Percentiles rank a stretch among this genome's conserved stretches.
Conservation (phyloP, 1,140 invertebrate genomes). For the Drosophila carrolli region DNA sequence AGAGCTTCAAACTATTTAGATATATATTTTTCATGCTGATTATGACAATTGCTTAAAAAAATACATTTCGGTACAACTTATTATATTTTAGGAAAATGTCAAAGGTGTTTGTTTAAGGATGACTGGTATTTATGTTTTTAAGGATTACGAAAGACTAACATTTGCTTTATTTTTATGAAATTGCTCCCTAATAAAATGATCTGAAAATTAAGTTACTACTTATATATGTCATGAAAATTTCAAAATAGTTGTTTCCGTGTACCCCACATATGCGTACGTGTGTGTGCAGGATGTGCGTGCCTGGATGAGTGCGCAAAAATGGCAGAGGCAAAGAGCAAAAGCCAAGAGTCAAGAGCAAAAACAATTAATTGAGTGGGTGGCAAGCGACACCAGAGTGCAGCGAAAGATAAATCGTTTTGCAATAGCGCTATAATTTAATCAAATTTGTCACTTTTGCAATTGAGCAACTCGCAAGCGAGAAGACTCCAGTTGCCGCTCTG, state of each 20-base stretch:
- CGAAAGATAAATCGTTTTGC: conserved; percentile 81
- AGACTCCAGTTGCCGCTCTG: conserved; percentile 10
- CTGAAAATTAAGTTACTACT: too few species aligned
- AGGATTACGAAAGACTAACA: too few species aligned
- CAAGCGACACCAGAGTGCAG: conserved; percentile 52
- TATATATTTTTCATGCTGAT: too few species aligned
- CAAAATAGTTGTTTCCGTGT: background rate
- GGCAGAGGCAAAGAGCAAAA: conserved; percentile 39
- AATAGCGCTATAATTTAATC: conserved; percentile 82
- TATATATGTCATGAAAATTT: too few species aligned
- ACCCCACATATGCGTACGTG: conserved; percentile 12
- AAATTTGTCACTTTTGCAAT: conserved; percentile 82
- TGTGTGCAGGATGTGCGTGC: conserved; percentile 33
- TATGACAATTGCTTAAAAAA: too few species aligned
- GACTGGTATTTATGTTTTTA: too few species aligned
- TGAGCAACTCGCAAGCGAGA: conserved; percentile 55
- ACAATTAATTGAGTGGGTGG: conserved; percentile 78
- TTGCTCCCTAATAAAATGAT: too few species aligned
- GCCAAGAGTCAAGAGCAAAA: conserved; percentile 60
- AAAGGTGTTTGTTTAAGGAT: too few species aligned
- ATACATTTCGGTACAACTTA: too few species aligned
- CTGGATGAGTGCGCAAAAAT: conserved; percentile 53
- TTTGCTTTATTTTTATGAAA: too few species aligned
- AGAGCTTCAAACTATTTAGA: too few species aligned
- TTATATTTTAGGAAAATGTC: too few species aligned